These are phyloP conservation scores for Hydrozoanthus tunicans DNA, from an alignment of 64 coral and sea anemone genomes.

Conservation along the genomic window DNA sequence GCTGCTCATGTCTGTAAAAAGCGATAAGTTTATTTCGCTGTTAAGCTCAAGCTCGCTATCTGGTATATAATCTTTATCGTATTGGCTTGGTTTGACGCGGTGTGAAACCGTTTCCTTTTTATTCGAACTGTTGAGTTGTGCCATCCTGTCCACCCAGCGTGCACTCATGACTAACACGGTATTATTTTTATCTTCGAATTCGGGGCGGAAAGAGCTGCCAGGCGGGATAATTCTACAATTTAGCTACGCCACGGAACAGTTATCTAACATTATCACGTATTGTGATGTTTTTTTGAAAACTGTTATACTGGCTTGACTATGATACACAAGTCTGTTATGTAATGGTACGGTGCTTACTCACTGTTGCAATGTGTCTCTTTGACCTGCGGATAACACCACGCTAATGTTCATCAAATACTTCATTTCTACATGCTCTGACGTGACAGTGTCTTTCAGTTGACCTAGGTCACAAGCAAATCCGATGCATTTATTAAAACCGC, in stretches of 20 bases:
- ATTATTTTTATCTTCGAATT: not conserved
- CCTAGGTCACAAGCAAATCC: not conserved
- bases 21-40: not conserved
- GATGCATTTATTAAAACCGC: not conserved
- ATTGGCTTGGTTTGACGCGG: not conserved
- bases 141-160: not conserved
- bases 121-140: not conserved
- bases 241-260: too few species aligned
- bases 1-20: not conserved
- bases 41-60: not conserved
- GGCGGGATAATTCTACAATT: too few species aligned
- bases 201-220: not conserved
- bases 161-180: not conserved
- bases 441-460: not conserved
- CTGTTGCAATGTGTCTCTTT: slow-evolving; percentile 15
- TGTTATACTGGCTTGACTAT: not conserved
- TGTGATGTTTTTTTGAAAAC: not conserved
- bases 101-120: slow-evolving; percentile 8
- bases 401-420: not conserved
- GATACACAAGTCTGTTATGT: not conserved
- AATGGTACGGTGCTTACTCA: not conserved
- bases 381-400: not conserved
- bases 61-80: not conserved
- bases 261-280: not conserved
- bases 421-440: not conserved